Base-by-base conservation (phyloP, 2,888 invertebrate genomes). In the Diarsia brunnea region DNA sequence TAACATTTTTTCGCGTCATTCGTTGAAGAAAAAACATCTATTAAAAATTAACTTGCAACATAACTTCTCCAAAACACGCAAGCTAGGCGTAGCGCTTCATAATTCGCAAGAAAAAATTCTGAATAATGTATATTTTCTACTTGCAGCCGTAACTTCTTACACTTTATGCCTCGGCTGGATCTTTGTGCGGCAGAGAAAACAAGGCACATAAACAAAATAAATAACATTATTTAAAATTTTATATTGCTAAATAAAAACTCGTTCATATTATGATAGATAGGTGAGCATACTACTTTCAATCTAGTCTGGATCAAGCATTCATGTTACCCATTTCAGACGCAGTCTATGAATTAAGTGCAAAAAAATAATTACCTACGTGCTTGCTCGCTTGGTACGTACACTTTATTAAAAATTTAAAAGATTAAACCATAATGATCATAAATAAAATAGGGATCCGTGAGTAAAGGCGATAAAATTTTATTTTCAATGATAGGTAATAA, bases 101-200 rank as follows among this genome's bases (percentile, higher is more conserved):
- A 93, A 91, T 91, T 93, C 91, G 92, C 92, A 94, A 95, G 94
- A 95, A 93, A 92, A 92, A 91, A 91, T 84, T 90, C 91, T 95
- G 94, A 94, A 95, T 95, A 92, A 94, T 94, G 93, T 91, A 93
- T 93, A 89, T 89, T 90, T 89, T 92, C 89, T 90, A 91, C 86
- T 91, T 90, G 89, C 85, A 89, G 84, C 86, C 89, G 89, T 90
- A 89, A 91, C 88, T 91, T 90, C 87, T 89, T 90, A 91, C 89
- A 90, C 86, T 89, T 89, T 91, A 92, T 91, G 91, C 88, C 89
- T 89, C 89, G 76, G 76, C 80, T 87, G 85, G 84, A 87, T 90
- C 86, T 89, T 87, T 88, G 84, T 85, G 86, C 89, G 89, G 79
- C 69, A 79, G 69, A 80, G 67, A 69, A 75, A 82, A 78, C 74